Evolutionary conservation across 2,797 vertebrate species (phyloP).

Genomic region (Onychomys arenicola): DNA sequence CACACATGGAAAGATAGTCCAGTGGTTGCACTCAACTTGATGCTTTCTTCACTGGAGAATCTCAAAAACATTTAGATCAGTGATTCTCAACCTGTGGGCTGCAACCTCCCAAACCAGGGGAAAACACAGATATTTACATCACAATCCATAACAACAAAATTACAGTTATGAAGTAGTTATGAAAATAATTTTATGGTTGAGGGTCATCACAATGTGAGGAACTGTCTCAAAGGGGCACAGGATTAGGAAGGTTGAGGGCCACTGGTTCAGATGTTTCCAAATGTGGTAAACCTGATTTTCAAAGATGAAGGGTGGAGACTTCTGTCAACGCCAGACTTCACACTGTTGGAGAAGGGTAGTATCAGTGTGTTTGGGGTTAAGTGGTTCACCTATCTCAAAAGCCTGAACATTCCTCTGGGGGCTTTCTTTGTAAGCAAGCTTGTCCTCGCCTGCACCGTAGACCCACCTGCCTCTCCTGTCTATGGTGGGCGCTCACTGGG

Average conservation of each 20-base stretch:
- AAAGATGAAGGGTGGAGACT: slow-evolving; percentile 77
- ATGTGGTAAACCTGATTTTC: slow-evolving; percentile 82
- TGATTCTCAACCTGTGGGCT: too few relatives aligned
- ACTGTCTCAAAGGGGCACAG: neutral
- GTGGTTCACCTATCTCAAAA: slow-evolving; percentile 39
- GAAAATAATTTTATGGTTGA: neutral
- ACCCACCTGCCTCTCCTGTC: accelerated
- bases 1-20: neutral
- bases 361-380: neutral
- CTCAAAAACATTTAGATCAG: slow-evolving; percentile 77
- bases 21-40: slow-evolving; percentile 70
- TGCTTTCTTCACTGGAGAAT: slow-evolving; percentile 77
- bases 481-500: neutral
- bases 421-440: neutral
- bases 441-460: neutral
- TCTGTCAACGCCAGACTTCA: slow-evolving; percentile 75
- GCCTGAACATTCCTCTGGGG: neutral
- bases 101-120: too few relatives aligned
- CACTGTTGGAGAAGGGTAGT: slow-evolving; percentile 49
- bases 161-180: too few relatives aligned
- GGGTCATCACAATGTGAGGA: too few relatives aligned
- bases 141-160: too few relatives aligned
- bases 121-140: too few relatives aligned
- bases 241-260: neutral
- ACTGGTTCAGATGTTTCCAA: slow-evolving; percentile 64